These are phyloP conservation scores for Dipodomys ordii DNA, from an alignment of 2,113 vertebrate genomes.

Conservation along the genomic window DNA sequence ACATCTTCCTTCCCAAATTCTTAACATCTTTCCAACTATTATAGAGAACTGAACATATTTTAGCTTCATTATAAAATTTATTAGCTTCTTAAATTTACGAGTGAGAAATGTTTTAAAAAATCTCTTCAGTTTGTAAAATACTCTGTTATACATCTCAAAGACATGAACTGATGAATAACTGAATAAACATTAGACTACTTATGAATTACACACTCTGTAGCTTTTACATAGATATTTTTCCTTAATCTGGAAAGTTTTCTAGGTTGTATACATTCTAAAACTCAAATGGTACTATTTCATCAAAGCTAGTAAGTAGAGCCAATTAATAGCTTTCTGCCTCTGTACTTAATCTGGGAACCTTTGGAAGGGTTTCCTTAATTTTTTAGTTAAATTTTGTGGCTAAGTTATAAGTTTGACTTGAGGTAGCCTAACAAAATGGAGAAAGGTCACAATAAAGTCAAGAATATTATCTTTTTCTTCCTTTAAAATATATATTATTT, in stretches of 20 bases:
- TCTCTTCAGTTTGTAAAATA: background rate
- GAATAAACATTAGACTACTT: background rate
- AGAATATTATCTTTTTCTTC: background rate
- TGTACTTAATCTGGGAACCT: background rate
- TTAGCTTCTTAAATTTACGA: background rate
- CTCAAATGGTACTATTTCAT: background rate
- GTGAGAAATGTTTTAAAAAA: background rate
- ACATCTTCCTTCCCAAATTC: background rate
- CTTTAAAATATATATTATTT: background rate
- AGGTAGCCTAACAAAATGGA: fast-evolving
- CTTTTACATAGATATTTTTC: background rate
- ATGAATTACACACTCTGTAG: background rate
- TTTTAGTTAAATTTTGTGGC: background rate
- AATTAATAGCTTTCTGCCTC: background rate
- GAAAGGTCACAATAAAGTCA: background rate
- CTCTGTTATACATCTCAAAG: background rate
- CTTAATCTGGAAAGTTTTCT: slow-evolving; percentile 6
- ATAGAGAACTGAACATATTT: background rate
- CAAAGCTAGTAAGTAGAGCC: too few relatives aligned
- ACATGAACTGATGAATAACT: background rate
- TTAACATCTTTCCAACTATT: background rate
- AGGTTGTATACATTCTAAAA: background rate
- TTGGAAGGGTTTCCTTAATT: background rate
- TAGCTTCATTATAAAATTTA: background rate
- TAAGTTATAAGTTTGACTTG: background rate